These are phyloP conservation scores for Gobio occitaniae DNA, from an alignment of 2,797 vertebrate genomes.

Conservation along the genomic window DNA sequence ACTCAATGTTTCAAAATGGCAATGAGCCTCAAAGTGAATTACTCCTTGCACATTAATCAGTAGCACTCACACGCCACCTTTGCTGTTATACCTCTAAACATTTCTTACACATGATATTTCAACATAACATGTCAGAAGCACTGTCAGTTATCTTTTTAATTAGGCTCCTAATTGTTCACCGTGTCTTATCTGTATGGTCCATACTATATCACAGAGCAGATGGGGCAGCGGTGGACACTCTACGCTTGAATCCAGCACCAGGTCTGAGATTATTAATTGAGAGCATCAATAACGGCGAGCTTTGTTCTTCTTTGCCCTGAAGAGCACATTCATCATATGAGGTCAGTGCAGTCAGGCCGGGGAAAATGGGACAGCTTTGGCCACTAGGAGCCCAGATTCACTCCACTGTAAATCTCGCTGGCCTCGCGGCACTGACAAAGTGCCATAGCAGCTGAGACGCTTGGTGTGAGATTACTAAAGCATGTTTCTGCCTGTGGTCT, in stretches of 20 bases:
- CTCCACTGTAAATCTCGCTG: slow-evolving; percentile 69
- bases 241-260: slow-evolving; percentile 59
- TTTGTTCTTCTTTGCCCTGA: slow-evolving; percentile 68
- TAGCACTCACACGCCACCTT: slow-evolving; percentile 23
- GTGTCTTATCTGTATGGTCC: slow-evolving; percentile 47
- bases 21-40: slow-evolving; percentile 69
- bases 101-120: slow-evolving; percentile 26
- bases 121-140: slow-evolving; percentile 26
- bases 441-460: slow-evolving; percentile 68
- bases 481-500: slow-evolving; percentile 71
- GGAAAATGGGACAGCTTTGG: slow-evolving; percentile 77
- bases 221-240: slow-evolving; percentile 34
- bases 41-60: slow-evolving; percentile 68
- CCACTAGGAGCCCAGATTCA: slow-evolving; percentile 64
- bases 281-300: slow-evolving; percentile 79
- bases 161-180: slow-evolving; percentile 49
- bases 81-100: slow-evolving; percentile 18
- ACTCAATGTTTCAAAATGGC: slow-evolving; percentile 70
- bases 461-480: slow-evolving; percentile 72
- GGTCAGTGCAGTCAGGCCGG: slow-evolving; percentile 70
- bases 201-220: slow-evolving; percentile 37
- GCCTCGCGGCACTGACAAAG: slow-evolving; percentile 66
- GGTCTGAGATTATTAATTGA: slow-evolving; percentile 77
- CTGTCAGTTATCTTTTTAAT: slow-evolving; percentile 47
- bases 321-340: slow-evolving; percentile 77